A percentile compares a stretch with the other conserved stretches of the same genome.
Evolutionary conservation across 1,140 invertebrate genomes (phyloP).

Genomic region (Metopolophium dirhodum): DNA sequence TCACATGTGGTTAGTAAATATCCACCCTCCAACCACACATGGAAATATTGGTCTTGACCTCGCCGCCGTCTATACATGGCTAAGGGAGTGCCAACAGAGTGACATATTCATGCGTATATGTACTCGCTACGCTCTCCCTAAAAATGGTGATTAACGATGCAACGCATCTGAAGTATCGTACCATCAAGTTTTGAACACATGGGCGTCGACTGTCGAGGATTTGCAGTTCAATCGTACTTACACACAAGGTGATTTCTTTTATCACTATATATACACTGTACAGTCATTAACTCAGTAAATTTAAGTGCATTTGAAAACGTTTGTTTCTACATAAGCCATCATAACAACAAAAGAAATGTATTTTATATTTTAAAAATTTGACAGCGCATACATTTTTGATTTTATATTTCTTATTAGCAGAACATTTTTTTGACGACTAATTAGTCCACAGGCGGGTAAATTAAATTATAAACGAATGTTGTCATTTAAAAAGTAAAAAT

Average conservation of each 20-base stretch:
- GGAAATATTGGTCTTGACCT: constrained; percentile 32
- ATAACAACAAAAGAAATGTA: background rate
- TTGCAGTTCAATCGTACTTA: background rate
- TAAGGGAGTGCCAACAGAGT: constrained; percentile 32
- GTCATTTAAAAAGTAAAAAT: background rate
- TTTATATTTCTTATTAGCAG: too few relatives aligned
- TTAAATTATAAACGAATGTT: background rate
- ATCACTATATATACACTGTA: too few relatives aligned
- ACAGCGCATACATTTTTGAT: too few relatives aligned
- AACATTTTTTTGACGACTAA: background rate
- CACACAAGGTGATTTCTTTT: background rate
- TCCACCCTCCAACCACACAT: constrained; percentile 23
- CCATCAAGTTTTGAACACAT: background rate
- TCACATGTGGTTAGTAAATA: constrained; percentile 26
- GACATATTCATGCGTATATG: background rate
- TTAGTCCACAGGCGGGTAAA: background rate
- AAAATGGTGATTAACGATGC: background rate
- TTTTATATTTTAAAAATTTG: background rate
- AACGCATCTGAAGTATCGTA: background rate
- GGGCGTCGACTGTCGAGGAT: background rate
- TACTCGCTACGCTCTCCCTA: background rate
- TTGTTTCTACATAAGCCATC: background rate
- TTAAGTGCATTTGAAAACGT: background rate
- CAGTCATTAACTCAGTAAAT: background rate
- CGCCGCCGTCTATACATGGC: background rate